These are phyloP conservation scores for Eulemur coronatus DNA, from an alignment of 2,797 vertebrate genomes.

Conservation along the genomic window DNA sequence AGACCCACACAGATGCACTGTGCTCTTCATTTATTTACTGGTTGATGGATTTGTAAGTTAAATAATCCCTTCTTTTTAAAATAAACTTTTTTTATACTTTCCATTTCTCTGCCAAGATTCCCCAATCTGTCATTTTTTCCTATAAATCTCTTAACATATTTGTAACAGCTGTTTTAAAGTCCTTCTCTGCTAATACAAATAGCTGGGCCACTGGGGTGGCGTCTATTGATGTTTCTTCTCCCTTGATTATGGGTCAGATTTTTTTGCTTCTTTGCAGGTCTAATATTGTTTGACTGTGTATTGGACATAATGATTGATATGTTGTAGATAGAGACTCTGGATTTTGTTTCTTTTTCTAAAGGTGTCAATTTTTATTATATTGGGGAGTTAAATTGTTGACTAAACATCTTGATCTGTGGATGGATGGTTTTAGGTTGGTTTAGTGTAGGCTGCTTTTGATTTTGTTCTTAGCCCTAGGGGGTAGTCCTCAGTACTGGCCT, in stretches of 20 bases:
- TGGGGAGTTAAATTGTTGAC: background rate
- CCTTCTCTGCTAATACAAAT: constrained; percentile 4
- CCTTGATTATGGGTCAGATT: background rate
- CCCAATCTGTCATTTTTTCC: background rate
- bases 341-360: constrained; percentile 20
- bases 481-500: background rate
- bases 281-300: background rate
- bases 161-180: constrained; percentile 26
- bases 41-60: background rate
- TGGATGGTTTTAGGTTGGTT: background rate
- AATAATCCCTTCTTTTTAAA: background rate
- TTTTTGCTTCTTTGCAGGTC: background rate
- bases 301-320: background rate
- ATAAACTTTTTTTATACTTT: constrained; percentile 11
- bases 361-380: background rate
- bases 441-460: background rate
- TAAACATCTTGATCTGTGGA: background rate
- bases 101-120: constrained; percentile 16
- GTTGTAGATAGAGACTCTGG: background rate
- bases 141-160: constrained; percentile 38
- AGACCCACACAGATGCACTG: background rate
- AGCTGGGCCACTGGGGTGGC: background rate
- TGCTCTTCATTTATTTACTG: background rate
- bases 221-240: background rate
- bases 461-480: background rate